Evolutionary conservation across 1,140 invertebrate species (phyloP).

Genomic region (Oreohelix idahoensis): DNA sequence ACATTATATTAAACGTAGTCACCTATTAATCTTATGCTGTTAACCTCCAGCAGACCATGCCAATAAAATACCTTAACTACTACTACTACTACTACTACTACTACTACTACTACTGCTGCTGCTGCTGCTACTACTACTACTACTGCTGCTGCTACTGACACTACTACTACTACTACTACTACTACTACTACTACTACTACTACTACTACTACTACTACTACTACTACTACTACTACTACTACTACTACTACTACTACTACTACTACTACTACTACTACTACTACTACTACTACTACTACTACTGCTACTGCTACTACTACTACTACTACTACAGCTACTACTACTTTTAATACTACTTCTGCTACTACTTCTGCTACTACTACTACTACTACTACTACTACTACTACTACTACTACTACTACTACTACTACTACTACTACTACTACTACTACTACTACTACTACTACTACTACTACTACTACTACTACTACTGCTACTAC

Average conservation of each 20-base stretch:
- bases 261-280: too few species aligned
- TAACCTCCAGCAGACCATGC: too few species aligned
- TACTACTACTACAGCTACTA: too few species aligned
- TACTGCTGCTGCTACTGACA: constrained; percentile 2
- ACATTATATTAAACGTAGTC: too few species aligned
- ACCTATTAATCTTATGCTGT: too few species aligned
- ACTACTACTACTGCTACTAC: constrained; percentile 17
- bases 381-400: too few species aligned
- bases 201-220: constrained; percentile 23
- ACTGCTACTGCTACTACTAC: not conserved
- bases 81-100: constrained; percentile 8
- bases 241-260: constrained; percentile 1
- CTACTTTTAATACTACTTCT: constrained; percentile 2
- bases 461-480: constrained; percentile 14
- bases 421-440: constrained; percentile 9
- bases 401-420: constrained; percentile 9
- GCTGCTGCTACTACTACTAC: constrained; percentile 12
- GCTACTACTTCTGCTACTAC: too few species aligned
- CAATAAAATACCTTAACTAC: too few species aligned
- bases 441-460: constrained; percentile 19
- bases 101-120: constrained; percentile 18
- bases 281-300: too few species aligned
- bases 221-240: constrained; percentile 15
- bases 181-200: constrained; percentile 8
- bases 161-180: constrained; percentile 12